phyloP scores from a whole-genome alignment of 1,140 invertebrate species.

The Zaprionus taronus region DNA sequence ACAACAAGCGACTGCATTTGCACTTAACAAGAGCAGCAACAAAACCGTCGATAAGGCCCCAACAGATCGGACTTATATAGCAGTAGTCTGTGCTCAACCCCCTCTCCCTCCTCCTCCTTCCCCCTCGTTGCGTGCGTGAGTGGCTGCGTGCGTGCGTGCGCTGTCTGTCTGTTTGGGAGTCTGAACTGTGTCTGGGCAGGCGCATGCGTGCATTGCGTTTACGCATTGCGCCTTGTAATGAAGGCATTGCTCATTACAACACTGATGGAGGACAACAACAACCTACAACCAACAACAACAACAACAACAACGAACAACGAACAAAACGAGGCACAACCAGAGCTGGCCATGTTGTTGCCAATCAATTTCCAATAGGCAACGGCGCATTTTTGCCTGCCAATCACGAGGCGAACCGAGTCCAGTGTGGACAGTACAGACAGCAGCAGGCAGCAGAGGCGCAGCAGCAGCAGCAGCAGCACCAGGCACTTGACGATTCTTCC shows the following conservation, averaged over 20 bases:
- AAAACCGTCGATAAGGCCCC: constrained; percentile 58
- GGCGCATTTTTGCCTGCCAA: constrained; percentile 65
- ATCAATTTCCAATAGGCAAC: constrained; percentile 64
- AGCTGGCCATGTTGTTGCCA: constrained; percentile 78
- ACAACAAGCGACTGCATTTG: constrained; percentile 58
- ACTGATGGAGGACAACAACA: constrained; percentile 48
- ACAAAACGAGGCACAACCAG: constrained; percentile 9
- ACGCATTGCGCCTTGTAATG: constrained; percentile 77
- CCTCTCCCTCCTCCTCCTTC: not conserved
- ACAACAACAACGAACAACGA: not conserved
- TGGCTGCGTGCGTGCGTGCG: constrained; percentile 53
- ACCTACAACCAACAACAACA: constrained; percentile 5
- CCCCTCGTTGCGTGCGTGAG: constrained; percentile 52
- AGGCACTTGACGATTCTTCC: constrained; percentile 34
- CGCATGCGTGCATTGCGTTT: constrained; percentile 77
- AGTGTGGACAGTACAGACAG: constrained; percentile 82
- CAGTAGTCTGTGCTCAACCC: not conserved
- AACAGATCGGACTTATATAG: constrained; percentile 34
- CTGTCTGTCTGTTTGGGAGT: constrained; percentile 13
- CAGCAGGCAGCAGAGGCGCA: constrained; percentile 28
- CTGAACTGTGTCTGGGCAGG: constrained; percentile 41
- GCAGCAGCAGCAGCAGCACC: constrained; percentile 2
- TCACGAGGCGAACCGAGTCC: constrained; percentile 44
- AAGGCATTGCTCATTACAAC: constrained; percentile 76
- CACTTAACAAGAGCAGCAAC: constrained; percentile 73